Evolutionary conservation across 2,888 invertebrate species (phyloP).

Genomic region (Arge pagana): DNA sequence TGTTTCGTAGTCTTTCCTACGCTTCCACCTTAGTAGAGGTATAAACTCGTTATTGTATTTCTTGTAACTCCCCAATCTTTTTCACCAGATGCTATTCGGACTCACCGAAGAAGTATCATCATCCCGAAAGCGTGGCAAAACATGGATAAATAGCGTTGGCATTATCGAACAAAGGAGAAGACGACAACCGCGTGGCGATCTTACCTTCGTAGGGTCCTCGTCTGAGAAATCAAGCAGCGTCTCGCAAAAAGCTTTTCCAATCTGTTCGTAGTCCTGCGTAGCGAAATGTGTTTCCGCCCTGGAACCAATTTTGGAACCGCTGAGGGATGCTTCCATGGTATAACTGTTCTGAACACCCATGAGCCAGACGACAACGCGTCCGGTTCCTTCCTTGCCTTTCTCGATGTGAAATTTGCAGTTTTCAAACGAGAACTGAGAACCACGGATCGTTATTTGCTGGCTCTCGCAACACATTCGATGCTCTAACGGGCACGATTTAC

Average conservation of each 20-base stretch:
- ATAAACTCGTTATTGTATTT: too few relatives aligned
- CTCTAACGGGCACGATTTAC: slow-evolving; percentile 55
- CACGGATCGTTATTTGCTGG: background rate
- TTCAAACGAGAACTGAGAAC: slow-evolving; percentile 84
- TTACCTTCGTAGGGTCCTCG: slow-evolving; percentile 79
- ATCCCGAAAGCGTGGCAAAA: background rate
- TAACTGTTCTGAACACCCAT: slow-evolving; percentile 93
- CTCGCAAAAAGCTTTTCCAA: slow-evolving; percentile 91
- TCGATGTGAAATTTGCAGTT: slow-evolving; percentile 92
- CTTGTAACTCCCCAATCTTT: too few relatives aligned
- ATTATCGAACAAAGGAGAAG: too few relatives aligned
- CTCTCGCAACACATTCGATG: background rate
- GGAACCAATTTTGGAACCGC: slow-evolving; percentile 83
- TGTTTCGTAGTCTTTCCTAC: slow-evolving; percentile 76
- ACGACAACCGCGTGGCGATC: too few relatives aligned
- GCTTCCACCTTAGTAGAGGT: too few relatives aligned
- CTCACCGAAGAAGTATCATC: background rate
- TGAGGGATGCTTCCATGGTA: slow-evolving; percentile 94
- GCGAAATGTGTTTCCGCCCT: slow-evolving; percentile 85
- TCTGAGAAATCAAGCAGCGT: slow-evolving; percentile 91
- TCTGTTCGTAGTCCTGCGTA: slow-evolving; percentile 75
- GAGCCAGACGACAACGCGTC: slow-evolving; percentile 93
- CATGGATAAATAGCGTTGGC: background rate
- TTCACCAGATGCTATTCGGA: too few relatives aligned
- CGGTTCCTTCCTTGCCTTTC: slow-evolving; percentile 92